Conservation (phyloP, 2,113 vertebrate genomes). For the Gulo gulo region DNA sequence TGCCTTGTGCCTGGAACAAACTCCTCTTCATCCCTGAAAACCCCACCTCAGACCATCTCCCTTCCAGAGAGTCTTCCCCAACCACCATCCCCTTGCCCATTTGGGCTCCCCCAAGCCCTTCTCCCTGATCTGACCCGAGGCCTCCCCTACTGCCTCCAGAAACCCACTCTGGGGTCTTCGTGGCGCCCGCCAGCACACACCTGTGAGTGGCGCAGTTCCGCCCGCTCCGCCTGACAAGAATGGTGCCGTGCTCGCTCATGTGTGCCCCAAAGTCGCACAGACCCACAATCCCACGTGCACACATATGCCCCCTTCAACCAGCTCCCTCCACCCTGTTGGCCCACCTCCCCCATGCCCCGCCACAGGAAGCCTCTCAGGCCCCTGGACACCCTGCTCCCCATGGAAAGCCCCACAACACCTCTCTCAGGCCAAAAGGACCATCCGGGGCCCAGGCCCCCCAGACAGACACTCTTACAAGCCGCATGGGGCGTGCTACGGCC, state of each 20-base stretch:
- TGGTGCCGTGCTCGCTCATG: fast-evolving
- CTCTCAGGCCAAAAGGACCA: not conserved
- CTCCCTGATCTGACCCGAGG: not conserved
- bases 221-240: not conserved
- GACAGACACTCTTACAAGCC: not conserved
- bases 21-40: not conserved
- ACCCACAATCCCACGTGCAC: not conserved
- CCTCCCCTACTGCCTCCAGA: not conserved
- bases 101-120: not conserved
- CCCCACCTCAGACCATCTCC: not conserved
- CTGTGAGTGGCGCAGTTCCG: not conserved
- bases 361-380: not conserved
- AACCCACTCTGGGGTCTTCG: not conserved
- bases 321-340: not conserved
- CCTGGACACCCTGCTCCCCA: not conserved
- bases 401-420: not conserved
- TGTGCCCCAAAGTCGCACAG: not conserved
- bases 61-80: not conserved
- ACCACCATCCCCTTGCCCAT: not conserved
- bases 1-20: not conserved
- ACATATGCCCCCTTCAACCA: fast-evolving
- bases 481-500: fast-evolving
- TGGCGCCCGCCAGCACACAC: not conserved
- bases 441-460: not conserved
- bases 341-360: not conserved